phyloP scores from a whole-genome alignment of 35 echinoderm and acorn worm genomes.

The Strongylocentrotus purpuratus region DNA sequence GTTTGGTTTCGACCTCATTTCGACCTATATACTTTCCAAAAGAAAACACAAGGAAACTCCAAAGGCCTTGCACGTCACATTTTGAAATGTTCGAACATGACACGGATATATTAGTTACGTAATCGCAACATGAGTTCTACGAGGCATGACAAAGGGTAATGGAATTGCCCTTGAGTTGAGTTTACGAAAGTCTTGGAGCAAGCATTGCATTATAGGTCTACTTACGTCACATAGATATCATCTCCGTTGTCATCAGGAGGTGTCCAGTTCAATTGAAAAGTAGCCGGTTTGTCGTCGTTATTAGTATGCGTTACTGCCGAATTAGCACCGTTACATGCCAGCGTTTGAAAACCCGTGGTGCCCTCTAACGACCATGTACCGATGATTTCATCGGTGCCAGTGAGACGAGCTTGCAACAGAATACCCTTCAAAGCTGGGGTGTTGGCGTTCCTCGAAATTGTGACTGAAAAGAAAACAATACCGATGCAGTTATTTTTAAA shows the following conservation, averaged over 20 bases:
- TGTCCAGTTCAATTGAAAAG: not conserved
- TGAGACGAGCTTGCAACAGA: not conserved
- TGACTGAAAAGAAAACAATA: not conserved
- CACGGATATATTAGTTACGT: too few species aligned
- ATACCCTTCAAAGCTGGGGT: not conserved
- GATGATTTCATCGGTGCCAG: not conserved
- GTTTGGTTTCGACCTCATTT: too few species aligned
- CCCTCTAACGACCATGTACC: not conserved
- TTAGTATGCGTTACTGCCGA: not conserved
- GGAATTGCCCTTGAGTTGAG: too few species aligned
- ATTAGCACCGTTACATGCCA: not conserved
- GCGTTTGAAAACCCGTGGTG: not conserved
- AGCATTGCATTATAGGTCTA: not conserved
- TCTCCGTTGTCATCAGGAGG: not conserved
- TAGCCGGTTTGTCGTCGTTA: not conserved
- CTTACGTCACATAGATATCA: conserved; percentile 7
- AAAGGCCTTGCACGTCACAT: too few species aligned
- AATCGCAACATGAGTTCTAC: too few species aligned
- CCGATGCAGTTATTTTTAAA: too few species aligned
- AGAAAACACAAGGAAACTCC: too few species aligned
- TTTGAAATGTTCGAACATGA: too few species aligned
- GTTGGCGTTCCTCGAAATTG: not conserved
- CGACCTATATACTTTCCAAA: too few species aligned
- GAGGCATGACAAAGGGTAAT: too few species aligned
- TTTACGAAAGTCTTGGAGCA: too few species aligned